phyloP scores from a whole-genome alignment of 1,140 invertebrate genomes.

The Calephelis virginiensis region DNA sequence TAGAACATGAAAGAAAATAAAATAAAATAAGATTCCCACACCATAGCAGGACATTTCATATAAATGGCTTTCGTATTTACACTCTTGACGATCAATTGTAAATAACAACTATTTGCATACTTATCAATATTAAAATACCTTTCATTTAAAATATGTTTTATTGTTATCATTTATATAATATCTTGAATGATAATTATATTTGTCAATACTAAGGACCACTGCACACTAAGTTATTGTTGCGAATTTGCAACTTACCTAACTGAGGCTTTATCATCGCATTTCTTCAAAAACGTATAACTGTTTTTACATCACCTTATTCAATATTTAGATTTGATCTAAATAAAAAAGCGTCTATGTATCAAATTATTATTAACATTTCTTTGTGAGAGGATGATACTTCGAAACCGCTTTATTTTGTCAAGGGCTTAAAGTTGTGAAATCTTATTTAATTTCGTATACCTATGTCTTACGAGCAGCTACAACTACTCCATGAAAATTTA shows the following conservation, averaged over 20 bases:
- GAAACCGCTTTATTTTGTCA: neutral
- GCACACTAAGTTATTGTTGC: neutral
- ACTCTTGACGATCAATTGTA: neutral
- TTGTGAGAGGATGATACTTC: conserved; percentile 17
- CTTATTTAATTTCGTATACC: neutral
- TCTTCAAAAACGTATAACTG: neutral
- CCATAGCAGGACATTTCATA: too few species aligned
- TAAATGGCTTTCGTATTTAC: too few species aligned
- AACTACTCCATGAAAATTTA: too few species aligned
- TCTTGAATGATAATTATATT: neutral
- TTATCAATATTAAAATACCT: neutral
- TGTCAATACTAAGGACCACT: neutral
- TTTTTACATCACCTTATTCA: neutral
- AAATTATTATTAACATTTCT: conserved; percentile 1
- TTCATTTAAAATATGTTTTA: neutral
- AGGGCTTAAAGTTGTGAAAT: neutral
- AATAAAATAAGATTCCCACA: neutral
- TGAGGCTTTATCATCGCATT: neutral
- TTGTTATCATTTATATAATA: neutral
- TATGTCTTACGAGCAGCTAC: too few species aligned
- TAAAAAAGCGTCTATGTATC: neutral
- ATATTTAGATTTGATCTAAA: neutral
- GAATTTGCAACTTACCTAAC: neutral
- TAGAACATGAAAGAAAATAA: neutral
- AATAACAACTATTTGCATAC: neutral